phyloP scores from a whole-genome alignment of 2,113 vertebrate species.

The Candoia aspera region DNA sequence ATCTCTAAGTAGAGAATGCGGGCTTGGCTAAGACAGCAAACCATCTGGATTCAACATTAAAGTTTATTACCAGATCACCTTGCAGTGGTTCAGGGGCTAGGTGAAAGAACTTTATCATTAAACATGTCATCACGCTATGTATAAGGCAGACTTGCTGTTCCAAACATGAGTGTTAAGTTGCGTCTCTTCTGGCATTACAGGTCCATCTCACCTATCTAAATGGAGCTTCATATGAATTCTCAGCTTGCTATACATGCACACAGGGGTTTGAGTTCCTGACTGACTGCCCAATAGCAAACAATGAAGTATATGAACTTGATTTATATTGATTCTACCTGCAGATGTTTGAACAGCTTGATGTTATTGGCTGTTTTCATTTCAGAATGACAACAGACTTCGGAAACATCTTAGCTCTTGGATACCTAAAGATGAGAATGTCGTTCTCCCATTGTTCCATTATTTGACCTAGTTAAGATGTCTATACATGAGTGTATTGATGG shows the following conservation, averaged over 20 bases:
- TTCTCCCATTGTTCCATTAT: neutral
- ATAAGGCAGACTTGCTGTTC: conserved; percentile 18
- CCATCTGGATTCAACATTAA: conserved; percentile 62
- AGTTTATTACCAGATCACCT: conserved; percentile 55
- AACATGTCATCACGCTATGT: conserved; percentile 21
- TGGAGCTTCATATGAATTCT: neutral
- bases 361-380: neutral
- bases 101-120: conserved; percentile 60
- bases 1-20: conserved; percentile 67
- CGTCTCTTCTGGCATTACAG: conserved; percentile 15
- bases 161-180: neutral
- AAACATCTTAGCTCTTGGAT: neutral
- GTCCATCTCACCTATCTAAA: neutral
- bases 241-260: neutral
- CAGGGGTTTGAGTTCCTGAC: neutral
- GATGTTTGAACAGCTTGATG: neutral
- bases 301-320: neutral
- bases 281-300: neutral
- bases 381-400: neutral
- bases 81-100: conserved; percentile 47
- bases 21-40: conserved; percentile 70
- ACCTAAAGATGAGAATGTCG: neutral
- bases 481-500: too few relatives aligned
- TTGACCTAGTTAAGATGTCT: neutral
- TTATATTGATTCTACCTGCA: too few relatives aligned